Conservation (phyloP, 2,113 vertebrate species). For the Microcebus tavaratra region DNA sequence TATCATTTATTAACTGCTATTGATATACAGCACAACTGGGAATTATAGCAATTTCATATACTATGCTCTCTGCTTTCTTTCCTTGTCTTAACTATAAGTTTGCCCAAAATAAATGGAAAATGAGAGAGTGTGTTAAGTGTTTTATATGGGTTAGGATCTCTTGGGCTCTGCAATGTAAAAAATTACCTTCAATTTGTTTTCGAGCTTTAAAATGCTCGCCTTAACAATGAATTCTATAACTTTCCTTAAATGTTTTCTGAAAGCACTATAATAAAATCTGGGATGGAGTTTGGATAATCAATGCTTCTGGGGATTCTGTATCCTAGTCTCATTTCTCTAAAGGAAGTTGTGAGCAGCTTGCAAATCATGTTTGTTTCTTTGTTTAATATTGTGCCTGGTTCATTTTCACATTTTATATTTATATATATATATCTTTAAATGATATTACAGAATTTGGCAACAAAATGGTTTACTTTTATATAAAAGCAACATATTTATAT, state of each 20-base stretch:
- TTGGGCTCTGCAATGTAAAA: not conserved
- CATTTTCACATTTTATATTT: not conserved
- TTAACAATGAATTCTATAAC: not conserved
- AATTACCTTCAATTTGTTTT: constrained; percentile 1
- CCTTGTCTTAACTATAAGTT: not conserved
- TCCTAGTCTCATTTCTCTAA: constrained; percentile 28
- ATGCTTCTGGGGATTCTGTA: not conserved
- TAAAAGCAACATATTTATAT: constrained; percentile 50
- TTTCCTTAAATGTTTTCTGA: not conserved
- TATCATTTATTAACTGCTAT: not conserved
- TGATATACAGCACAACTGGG: not conserved
- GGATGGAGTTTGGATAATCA: not conserved
- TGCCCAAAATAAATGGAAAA: not conserved
- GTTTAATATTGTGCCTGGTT: not conserved
- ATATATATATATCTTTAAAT: not conserved
- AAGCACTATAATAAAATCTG: not conserved
- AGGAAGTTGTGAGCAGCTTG: not conserved
- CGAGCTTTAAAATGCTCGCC: not conserved
- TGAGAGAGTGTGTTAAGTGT: not conserved
- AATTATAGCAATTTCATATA: not conserved
- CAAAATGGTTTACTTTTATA: constrained; percentile 43
- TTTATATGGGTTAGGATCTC: not conserved
- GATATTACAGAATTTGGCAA: constrained; percentile 20
- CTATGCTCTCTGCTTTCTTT: not conserved
- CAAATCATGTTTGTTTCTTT: not conserved